These are phyloP conservation scores for Moxostoma hubbsi DNA, from an alignment of 2,797 vertebrate genomes.

Conservation along the genomic window DNA sequence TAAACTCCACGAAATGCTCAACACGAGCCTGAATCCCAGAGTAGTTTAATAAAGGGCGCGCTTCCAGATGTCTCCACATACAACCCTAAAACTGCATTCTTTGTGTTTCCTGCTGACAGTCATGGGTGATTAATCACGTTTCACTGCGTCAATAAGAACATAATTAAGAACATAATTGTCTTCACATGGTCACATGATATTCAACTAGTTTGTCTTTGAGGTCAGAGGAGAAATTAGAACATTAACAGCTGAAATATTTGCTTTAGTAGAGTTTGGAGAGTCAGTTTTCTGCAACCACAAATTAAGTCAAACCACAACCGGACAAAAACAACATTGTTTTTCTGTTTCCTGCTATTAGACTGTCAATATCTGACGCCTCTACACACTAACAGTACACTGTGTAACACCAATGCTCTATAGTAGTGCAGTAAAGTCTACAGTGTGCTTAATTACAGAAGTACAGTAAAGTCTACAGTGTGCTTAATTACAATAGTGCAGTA, in stretches of 20 bases:
- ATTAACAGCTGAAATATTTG: not conserved
- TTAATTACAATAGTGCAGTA: too few species aligned
- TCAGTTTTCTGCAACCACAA: not conserved
- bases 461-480: too few species aligned
- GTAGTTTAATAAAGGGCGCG: slow-evolving; percentile 22
- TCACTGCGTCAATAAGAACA: not conserved
- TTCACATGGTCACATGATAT: slow-evolving; percentile 14
- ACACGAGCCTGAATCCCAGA: not conserved
- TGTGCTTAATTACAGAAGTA: too few species aligned
- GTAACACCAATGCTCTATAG: too few species aligned
- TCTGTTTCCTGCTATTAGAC: slow-evolving; percentile 51
- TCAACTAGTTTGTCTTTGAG: not conserved
- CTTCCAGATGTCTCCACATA: slow-evolving; percentile 47
- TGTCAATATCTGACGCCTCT: not conserved
- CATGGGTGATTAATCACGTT: too few species aligned
- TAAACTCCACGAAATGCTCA: not conserved
- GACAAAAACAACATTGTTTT: slow-evolving; percentile 48
- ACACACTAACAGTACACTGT: too few species aligned
- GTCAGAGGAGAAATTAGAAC: not conserved
- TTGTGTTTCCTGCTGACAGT: too few species aligned
- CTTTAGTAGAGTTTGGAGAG: slow-evolving; percentile 3
- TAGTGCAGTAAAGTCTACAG: too few species aligned
- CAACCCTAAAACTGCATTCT: slow-evolving; percentile 28
- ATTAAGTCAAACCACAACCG: slow-evolving; percentile 32
- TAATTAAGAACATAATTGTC: not conserved